Percentiles rank a stretch among this genome's conserved stretches.
phyloP scores from a whole-genome alignment of 2,797 vertebrate species.

The Lagorchestes hirsutus region DNA sequence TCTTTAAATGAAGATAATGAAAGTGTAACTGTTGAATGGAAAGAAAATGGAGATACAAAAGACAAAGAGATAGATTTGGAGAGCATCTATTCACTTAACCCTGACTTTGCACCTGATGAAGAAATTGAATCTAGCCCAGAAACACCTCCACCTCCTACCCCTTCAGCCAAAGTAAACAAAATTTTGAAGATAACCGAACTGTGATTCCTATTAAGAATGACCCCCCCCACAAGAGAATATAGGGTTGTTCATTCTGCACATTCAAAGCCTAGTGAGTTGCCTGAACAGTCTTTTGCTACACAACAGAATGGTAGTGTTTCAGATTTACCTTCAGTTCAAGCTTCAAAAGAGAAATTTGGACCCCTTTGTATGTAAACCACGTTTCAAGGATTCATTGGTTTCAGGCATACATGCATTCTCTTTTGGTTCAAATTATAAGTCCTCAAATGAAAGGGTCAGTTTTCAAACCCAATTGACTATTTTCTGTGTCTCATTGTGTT shows the following conservation, averaged over 20 bases:
- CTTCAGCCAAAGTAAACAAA: constrained; percentile 93
- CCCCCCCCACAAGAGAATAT: constrained; percentile 90
- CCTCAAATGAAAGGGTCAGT: constrained; percentile 63
- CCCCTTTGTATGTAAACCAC: constrained; percentile 90
- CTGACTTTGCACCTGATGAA: constrained; percentile 94
- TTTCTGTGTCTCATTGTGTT: constrained; percentile 48
- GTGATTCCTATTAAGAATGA: constrained; percentile 91
- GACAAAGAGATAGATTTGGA: constrained; percentile 99
- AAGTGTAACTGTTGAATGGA: constrained; percentile 98
- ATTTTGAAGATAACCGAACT: constrained; percentile 93
- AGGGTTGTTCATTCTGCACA: constrained; percentile 91
- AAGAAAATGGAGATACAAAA: constrained; percentile 99
- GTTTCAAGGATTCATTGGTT: constrained; percentile 86
- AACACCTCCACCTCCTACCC: constrained; percentile 90
- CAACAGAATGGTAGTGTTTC: constrained; percentile 96
- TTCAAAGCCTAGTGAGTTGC: constrained; percentile 93
- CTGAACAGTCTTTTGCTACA: constrained; percentile 91
- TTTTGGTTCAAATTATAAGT: constrained; percentile 82
- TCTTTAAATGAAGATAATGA: constrained; percentile 97
- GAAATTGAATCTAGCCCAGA: constrained; percentile 93
- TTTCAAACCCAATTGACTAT: constrained; percentile 36
- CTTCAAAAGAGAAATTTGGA: constrained; percentile 92
- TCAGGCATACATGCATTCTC: constrained; percentile 84
- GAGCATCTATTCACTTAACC: constrained; percentile 96
- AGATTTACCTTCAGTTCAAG: constrained; percentile 92